Base-by-base conservation (phyloP, 2,888 invertebrate genomes). In the Melinopterus prodromus region DNA sequence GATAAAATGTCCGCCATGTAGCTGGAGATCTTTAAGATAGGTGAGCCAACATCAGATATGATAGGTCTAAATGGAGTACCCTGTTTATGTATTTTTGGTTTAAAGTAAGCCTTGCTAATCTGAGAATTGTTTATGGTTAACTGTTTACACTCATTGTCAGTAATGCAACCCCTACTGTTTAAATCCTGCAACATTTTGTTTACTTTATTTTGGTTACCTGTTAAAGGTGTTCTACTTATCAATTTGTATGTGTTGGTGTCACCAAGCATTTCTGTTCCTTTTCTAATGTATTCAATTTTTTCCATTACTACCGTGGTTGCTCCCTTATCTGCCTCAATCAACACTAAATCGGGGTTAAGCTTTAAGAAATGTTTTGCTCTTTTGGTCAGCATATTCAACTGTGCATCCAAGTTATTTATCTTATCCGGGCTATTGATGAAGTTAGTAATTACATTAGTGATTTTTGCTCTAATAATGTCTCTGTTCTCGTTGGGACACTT, bases 51-150 rank as follows among this genome's bases (percentile, higher is more conserved):
- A 70, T 36, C 75, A 37, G 79, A 69, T 69, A 69, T 69, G 53
- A 79, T 79, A 16, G 76, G 79, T 79, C 79, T 72, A 15, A 79
- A 76, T 7, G 79, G 79, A 35, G 70, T 37, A 69, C 70, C 69
- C 4, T 16, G 75, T 76, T 79, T 79, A 37, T 79, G 71, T 16
- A 76, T 76, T 70, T 70, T 79, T n/a, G 76, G 69, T 53, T 53
- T 53, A 53, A 71, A 71, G 37, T 78, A 78, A 6, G 74, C 53
- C 72, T 78, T 78, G 35, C 53, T 71, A 38, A 74, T 16, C 53
- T 72, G 69, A n/a, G 78, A 78, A 78, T 78, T 74, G 26, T 72
- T 72, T 71, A 53, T 74, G n/a, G 26, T 78, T 14, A 74, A 12
- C 16, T 16, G 26, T 69, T 74, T 78, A 26, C 16, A 71, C 16